Percentiles rank a stretch among this genome's conserved stretches.
These are phyloP conservation scores for Pyrgilauda ruficollis DNA, from an alignment of 2,113 vertebrate genomes.

Conservation along the genomic window DNA sequence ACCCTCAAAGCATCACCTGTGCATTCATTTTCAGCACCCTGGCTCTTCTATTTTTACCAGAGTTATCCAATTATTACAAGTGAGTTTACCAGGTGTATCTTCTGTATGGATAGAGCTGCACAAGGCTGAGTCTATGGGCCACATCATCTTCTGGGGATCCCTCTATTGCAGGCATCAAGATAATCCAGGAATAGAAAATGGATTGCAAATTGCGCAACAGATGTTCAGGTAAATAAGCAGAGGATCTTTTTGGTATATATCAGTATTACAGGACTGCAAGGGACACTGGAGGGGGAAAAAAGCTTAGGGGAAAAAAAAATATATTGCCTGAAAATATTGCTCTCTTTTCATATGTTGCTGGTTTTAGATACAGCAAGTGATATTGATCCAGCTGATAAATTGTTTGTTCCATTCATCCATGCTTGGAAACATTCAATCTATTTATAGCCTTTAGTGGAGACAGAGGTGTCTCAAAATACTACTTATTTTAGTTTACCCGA, in stretches of 20 bases:
- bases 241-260: not conserved
- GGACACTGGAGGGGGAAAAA: not conserved
- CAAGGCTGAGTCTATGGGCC: not conserved
- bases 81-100: not conserved
- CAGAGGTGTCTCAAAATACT: not conserved
- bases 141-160: not conserved
- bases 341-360: not conserved
- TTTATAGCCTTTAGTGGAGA: not conserved
- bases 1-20: not conserved
- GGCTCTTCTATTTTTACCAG: not conserved
- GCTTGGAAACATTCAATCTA: not conserved
- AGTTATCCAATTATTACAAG: not conserved
- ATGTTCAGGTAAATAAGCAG: not conserved
- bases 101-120: not conserved
- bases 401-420: not conserved
- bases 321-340: not conserved
- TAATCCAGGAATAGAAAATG: not conserved
- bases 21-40: not conserved
- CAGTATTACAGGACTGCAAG: not conserved
- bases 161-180: not conserved
- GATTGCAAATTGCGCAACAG: not conserved
- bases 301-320: not conserved
- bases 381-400: not conserved
- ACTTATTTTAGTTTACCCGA: not conserved
- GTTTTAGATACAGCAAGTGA: not conserved